phyloP scores from a whole-genome alignment of 2,113 vertebrate genomes.

The Microtus oregoni region DNA sequence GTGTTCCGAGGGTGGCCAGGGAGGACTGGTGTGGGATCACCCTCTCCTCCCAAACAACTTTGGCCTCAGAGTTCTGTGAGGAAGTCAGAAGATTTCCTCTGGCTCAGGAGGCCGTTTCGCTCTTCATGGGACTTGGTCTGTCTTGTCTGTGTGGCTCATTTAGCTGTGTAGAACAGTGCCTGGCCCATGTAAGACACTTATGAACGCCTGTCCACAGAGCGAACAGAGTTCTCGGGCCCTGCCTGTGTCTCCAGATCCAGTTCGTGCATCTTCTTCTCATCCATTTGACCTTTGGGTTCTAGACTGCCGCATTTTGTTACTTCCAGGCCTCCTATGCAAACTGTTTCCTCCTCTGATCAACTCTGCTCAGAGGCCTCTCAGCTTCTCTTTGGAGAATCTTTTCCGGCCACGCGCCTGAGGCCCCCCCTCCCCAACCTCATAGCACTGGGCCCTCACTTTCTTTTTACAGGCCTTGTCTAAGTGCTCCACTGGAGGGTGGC shows the following conservation, averaged over 20 bases:
- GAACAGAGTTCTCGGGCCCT: not conserved
- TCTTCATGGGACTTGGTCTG: not conserved
- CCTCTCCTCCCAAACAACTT: not conserved
- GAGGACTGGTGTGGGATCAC: not conserved
- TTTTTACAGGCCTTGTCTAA: not conserved
- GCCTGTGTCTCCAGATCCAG: not conserved
- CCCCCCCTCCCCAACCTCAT: too few species aligned
- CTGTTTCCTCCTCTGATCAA: not conserved
- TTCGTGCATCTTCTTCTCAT: not conserved
- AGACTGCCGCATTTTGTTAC: not conserved
- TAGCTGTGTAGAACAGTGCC: not conserved
- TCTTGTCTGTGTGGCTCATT: not conserved
- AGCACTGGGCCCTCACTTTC: not conserved
- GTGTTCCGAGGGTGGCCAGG: not conserved
- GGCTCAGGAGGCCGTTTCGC: not conserved
- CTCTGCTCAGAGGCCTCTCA: not conserved
- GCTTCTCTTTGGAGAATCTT: constrained; percentile 13
- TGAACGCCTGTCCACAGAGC: not conserved
- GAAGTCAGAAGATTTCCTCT: not conserved
- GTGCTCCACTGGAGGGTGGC: not conserved
- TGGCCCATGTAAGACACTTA: not conserved
- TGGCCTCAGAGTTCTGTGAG: not conserved
- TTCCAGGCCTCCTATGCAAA: not conserved
- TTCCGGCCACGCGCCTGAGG: not conserved
- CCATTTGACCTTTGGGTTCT: not conserved